Conservation (phyloP, 2,888 invertebrate genomes). For the Spicauda simplicius region DNA sequence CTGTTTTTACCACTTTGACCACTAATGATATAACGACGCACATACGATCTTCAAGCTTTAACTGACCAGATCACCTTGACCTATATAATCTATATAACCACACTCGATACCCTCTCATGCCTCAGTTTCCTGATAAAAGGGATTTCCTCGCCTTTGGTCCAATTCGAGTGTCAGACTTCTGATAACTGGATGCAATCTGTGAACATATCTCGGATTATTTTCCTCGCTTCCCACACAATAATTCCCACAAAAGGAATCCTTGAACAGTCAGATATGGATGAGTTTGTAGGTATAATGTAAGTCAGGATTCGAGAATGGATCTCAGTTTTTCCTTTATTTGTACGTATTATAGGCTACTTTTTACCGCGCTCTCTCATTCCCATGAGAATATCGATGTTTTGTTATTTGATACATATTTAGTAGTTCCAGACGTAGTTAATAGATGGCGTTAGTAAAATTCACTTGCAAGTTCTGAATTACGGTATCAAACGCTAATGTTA, state of each 20-base stretch:
- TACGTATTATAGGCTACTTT: neutral
- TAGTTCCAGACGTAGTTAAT: too few species aligned
- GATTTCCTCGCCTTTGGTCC: neutral
- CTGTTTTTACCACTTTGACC: too few species aligned
- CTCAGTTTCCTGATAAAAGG: slow-evolving; percentile 8
- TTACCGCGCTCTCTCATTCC: too few species aligned
- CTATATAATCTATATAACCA: neutral
- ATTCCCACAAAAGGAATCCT: slow-evolving; percentile 63
- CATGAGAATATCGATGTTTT: too few species aligned
- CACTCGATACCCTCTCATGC: neutral
- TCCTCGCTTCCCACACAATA: slow-evolving; percentile 63
- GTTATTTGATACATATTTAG: too few species aligned
- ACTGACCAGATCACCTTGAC: slow-evolving; percentile 12
- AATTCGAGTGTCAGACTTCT: slow-evolving; percentile 2
- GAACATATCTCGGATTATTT: slow-evolving; percentile 27
- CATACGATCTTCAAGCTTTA: neutral
- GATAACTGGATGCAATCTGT: slow-evolving; percentile 12
- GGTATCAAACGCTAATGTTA: too few species aligned
- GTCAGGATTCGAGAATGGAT: slow-evolving; percentile 1
- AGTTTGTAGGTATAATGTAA: slow-evolving; percentile 17
- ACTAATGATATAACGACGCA: neutral
- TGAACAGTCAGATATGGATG: slow-evolving; percentile 34
- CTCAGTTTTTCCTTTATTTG: slow-evolving; percentile 14
- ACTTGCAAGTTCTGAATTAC: too few species aligned
- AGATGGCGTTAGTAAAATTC: too few species aligned